A percentile compares a stretch with the other conserved stretches of the same genome.
Conservation (phyloP, 2,113 vertebrate genomes). For the Saimiri boliviensis region DNA sequence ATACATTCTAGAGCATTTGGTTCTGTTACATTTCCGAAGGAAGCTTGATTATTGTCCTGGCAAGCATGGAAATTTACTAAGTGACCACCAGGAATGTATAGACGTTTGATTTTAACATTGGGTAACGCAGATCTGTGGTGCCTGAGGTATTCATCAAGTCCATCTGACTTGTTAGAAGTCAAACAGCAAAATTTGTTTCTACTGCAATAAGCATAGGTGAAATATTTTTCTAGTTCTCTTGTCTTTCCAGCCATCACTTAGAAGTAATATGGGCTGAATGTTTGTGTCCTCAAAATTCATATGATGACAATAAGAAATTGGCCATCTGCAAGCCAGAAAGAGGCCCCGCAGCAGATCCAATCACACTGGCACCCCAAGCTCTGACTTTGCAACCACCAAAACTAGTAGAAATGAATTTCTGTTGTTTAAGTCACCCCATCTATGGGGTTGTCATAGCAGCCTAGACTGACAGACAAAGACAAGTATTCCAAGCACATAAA, state of each 20-base stretch:
- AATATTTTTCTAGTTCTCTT: background rate
- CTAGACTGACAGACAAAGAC: too few relatives aligned
- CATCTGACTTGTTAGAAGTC: background rate
- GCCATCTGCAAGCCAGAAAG: background rate
- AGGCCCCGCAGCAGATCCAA: background rate
- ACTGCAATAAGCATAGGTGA: background rate
- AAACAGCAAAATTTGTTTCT: background rate
- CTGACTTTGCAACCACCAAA: background rate
- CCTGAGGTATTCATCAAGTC: background rate
- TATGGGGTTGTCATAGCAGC: background rate
- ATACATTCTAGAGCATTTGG: background rate
- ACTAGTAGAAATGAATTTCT: background rate
- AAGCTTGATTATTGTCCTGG: background rate
- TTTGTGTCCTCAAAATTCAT: background rate
- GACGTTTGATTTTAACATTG: background rate
- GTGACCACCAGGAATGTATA: background rate
- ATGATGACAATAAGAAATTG: background rate
- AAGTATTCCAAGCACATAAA: background rate
- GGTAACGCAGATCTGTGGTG: background rate
- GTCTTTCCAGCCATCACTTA: background rate
- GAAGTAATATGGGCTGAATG: background rate
- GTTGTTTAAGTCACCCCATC: background rate
- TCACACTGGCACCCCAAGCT: background rate
- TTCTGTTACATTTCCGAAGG: background rate
- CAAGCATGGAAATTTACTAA: background rate